Evolutionary conservation across 1,140 invertebrate species (phyloP), one percentile per base, ranked within the genome.

Genomic region (Mya arenaria): DNA sequence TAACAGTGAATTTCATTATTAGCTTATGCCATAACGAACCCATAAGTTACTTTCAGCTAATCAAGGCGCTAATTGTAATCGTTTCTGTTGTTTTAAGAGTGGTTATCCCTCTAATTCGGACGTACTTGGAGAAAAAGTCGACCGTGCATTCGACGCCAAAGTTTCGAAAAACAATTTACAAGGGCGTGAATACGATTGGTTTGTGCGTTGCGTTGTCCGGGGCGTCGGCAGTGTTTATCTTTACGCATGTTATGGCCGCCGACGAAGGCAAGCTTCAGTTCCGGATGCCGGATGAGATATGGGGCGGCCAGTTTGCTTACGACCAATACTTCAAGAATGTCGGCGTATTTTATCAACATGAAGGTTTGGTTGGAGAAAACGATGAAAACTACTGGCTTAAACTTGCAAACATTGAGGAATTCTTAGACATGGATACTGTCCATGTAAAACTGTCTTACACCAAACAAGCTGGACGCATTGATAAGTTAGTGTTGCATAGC

Each of bases 191-290:
- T 30, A 85, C 83, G 72, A n/a, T 86, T n/a, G 89, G 89, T 0
- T 69, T 87, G 15, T 48, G 86, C 37, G 15, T 89, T 8, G 79
- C 86, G 25, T 58, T 86, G 0, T 55, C 66, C 23, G 83, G 86
- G 48, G 85, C 89, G 41, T 48, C 81, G 15, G 74, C 83, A 28
- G 82, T 89, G 41, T 87, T 90, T 37, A 58, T 87, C 23, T 88
- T 90, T 83, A 87, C 88, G 13, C 88, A 90, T 55, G 87, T 85
- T 44, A 82, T 56, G 68, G 52, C 79, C 68, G 71, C 55, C 19
- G 75, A 74, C 37, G 32, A 66, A 34, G 39, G 58, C 37, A 55
- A 72, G 17, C 72, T 77, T 44, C 19, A 83, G 58, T 75, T 75
- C 36, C 55, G 63, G 34, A n/a, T 75, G 81, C 81, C 72, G 30